Percentiles rank a stretch among this genome's conserved stretches.
Evolutionary conservation across 2,113 vertebrate genomes (phyloP).

Genomic region (Marmota monax): DNA sequence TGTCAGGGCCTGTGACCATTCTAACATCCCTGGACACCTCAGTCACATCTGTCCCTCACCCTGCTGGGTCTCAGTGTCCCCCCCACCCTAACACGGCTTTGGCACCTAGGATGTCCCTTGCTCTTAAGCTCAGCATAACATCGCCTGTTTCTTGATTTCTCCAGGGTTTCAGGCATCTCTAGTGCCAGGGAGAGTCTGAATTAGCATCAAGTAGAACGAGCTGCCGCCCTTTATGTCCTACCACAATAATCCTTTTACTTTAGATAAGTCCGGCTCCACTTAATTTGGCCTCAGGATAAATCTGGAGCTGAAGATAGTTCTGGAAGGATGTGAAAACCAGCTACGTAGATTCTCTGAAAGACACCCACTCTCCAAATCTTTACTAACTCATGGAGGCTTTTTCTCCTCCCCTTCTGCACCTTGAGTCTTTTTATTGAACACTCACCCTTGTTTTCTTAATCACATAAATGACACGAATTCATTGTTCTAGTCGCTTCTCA

Average conservation of each 20-base stretch:
- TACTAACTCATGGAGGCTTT: neutral
- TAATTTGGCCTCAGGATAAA: neutral
- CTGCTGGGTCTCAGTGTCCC: too few relatives aligned
- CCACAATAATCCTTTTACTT: neutral
- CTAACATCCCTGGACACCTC: neutral
- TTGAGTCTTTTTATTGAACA: slow-evolving; percentile 3
- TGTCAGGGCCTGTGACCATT: neutral
- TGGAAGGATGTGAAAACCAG: neutral
- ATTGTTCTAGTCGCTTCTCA: neutral
- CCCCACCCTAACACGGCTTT: neutral
- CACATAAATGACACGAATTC: neutral
- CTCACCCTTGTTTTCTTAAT: neutral
- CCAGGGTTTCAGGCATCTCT: neutral
- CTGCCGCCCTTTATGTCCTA: neutral
- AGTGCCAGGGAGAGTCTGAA: neutral
- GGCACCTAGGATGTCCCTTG: neutral
- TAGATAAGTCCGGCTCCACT: neutral
- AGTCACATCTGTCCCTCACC: accelerated
- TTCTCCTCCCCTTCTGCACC: neutral
- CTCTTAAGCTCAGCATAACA: neutral
- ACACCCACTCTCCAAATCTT: neutral
- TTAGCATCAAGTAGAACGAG: neutral
- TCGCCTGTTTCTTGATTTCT: neutral
- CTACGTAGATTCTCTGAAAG: neutral
- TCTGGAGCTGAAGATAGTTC: neutral